Percentiles rank a stretch among this genome's conserved stretches.
phyloP scores from a whole-genome alignment of 1,140 invertebrate species.

The Bombus ignitus region DNA sequence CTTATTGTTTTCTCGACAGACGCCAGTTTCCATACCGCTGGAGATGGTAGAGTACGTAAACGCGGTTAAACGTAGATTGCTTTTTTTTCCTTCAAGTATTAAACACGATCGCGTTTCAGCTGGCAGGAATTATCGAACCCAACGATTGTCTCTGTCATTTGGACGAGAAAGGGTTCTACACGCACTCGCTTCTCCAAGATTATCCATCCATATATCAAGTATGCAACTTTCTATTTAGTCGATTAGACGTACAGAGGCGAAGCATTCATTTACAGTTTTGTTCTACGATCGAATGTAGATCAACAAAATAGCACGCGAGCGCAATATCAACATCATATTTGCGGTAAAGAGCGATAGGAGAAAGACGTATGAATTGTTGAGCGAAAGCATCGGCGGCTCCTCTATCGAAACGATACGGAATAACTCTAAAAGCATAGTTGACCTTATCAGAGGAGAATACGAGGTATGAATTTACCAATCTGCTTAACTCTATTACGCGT shows the following conservation, averaged over 20 bases:
- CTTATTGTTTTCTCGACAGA: constrained; percentile 86
- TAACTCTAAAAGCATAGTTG: constrained; percentile 90
- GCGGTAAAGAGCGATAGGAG: constrained; percentile 82
- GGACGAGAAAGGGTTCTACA: constrained; percentile 86
- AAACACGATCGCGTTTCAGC: constrained; percentile 76
- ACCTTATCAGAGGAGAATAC: constrained; percentile 89
- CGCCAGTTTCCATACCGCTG: constrained; percentile 85
- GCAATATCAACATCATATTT: constrained; percentile 89
- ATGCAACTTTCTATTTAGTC: constrained; percentile 31
- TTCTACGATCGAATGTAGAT: constrained; percentile 63
- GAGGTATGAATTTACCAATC: constrained; percentile 81
- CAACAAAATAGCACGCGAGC: constrained; percentile 85
- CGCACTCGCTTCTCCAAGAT: constrained; percentile 85
- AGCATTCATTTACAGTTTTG: not conserved
- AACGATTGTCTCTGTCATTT: constrained; percentile 94
- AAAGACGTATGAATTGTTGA: constrained; percentile 86
- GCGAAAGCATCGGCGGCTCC: constrained; percentile 85
- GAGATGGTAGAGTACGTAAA: constrained; percentile 85
- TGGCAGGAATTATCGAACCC: constrained; percentile 92
- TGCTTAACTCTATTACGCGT: not conserved
- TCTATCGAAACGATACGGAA: constrained; percentile 86
- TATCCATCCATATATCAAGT: constrained; percentile 88
- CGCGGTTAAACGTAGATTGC: not conserved
- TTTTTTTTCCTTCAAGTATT: not conserved
- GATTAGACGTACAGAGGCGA: not conserved